Percentiles rank a stretch among this genome's conserved stretches.
These are phyloP conservation scores for Morpho helenor DNA, from an alignment of 2,888 invertebrate species.

Conservation along the genomic window DNA sequence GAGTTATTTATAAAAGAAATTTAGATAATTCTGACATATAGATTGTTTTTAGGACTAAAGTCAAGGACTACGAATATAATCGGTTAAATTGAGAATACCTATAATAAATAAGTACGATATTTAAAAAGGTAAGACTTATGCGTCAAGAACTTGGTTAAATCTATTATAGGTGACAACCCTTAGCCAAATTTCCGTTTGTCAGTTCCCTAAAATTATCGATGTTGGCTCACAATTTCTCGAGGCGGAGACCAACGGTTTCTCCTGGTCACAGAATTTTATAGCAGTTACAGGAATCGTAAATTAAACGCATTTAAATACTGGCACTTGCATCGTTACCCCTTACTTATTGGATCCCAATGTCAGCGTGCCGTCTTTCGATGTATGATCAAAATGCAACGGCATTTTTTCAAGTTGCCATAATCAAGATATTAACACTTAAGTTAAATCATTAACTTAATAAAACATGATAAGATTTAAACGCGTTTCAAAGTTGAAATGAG, in stretches of 20 bases:
- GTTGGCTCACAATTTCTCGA: conserved; percentile 55
- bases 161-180: conserved; percentile 35
- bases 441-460: conserved; percentile 4
- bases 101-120: too few relatives aligned
- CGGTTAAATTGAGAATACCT: too few relatives aligned
- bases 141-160: background rate
- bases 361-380: conserved; percentile 24
- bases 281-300: conserved; percentile 56
- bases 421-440: conserved; percentile 9
- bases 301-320: conserved; percentile 56
- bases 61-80: too few relatives aligned
- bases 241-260: conserved; percentile 67
- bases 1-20: too few relatives aligned
- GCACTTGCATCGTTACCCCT: conserved; percentile 38
- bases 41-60: too few relatives aligned
- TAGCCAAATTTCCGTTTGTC: conserved; percentile 39
- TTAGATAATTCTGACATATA: too few relatives aligned
- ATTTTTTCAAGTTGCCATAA: conserved; percentile 4
- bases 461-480: background rate
- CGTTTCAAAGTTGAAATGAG: background rate
- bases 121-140: too few relatives aligned
- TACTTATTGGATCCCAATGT: conserved; percentile 34
- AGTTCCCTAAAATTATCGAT: conserved; percentile 70
- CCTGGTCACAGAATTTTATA: conserved; percentile 54
- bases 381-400: conserved; percentile 16